Evolutionary conservation across 2,113 vertebrate genomes (phyloP), one percentile per base, ranked within the genome.

Genomic region (Emydura subglobosa): DNA sequence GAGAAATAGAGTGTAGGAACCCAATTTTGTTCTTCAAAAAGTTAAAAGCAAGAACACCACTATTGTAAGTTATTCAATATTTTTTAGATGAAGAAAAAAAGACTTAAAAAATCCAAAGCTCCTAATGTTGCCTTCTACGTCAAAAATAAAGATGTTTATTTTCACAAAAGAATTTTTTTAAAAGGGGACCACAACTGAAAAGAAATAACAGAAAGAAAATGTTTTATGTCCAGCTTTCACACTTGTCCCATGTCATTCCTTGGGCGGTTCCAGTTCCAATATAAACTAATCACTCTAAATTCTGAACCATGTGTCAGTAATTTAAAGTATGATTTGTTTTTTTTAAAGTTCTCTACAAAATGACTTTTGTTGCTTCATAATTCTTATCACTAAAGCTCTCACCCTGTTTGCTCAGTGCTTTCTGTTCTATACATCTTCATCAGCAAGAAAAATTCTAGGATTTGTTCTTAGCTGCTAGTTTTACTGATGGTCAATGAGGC

Each of bases 81-180:
- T 53, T 79, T 82, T 53, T 59, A 89, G 94, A 93, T 94, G 83
- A 95, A 97, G 96, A 92, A 53, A 61, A 25, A 59, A 44, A 85
- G 81, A 78, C 92, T 93, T 87, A 90, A 80, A 92, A 92, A 95
- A 95, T 87, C 93, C 84, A 91, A 93, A 97, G 92, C 86, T 83
- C 53, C 81, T 95, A 89, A 92, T 94, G 88, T 92, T 96, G 91
- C 92, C 90, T 96, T 84, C n/a, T 1, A 3, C 94, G 95, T 95
- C 95, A 94, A 95, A 90, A 90, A 85, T 81, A 95, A 94, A 87
- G 19, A 83, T 93, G 96, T 97, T 95, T 74, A 95, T 96, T 94
- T 95, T 96, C 87, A 89, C 89, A 85, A 97, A 96, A 93, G 85
- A 65, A 7, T 61, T 29, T 65, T 65, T 34, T 59, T 27, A 13